phyloP scores from a whole-genome alignment of 2,113 vertebrate genomes.

The Crotalus tigris region DNA sequence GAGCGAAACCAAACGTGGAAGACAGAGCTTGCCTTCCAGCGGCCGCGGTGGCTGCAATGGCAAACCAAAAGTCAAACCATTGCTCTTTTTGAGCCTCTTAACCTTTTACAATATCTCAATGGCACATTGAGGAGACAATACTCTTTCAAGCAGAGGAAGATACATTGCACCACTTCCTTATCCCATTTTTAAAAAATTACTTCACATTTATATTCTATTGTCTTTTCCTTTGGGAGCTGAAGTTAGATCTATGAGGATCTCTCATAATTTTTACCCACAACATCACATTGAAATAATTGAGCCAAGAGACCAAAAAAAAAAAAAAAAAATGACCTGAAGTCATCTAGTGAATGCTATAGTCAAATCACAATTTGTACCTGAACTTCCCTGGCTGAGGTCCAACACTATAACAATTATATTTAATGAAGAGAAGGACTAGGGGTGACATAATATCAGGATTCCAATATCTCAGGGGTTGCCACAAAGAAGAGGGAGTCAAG shows the following conservation, averaged over 20 bases:
- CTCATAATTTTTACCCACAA: neutral
- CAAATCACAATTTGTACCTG: neutral
- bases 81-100: neutral
- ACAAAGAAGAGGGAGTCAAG: no score
- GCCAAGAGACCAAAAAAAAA: neutral
- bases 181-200: neutral
- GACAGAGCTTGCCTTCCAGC: no score
- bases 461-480: no score
- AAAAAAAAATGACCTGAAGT: neutral
- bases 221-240: no score
- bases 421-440: no score
- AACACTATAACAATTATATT: neutral
- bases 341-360: neutral
- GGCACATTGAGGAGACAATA: neutral
- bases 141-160: neutral
- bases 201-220: neutral
- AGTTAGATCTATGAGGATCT: neutral
- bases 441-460: no score
- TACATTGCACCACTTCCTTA: neutral
- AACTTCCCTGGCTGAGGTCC: neutral
- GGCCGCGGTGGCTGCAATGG: fast-evolving
- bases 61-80: neutral
- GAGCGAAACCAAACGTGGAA: no score
- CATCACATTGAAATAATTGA: neutral
- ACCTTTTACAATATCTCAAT: neutral